phyloP scores from a whole-genome alignment of 2,888 invertebrate species.

The Caenorhabditis sp. region DNA sequence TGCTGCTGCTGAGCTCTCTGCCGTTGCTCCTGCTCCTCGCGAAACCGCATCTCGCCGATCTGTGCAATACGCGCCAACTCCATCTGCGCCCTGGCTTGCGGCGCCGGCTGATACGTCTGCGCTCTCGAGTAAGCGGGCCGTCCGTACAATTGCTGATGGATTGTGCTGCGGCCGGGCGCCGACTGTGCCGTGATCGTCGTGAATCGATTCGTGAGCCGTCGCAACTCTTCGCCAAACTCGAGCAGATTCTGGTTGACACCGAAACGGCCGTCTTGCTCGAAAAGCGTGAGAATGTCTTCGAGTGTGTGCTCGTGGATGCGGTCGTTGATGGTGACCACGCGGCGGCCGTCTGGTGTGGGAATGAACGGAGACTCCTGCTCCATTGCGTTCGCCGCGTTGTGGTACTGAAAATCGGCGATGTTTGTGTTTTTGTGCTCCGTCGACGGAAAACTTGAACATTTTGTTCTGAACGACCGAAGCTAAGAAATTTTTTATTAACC shows the following conservation, averaged over 20 bases:
- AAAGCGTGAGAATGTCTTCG: slow-evolving; percentile 52
- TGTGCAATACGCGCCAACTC: background rate
- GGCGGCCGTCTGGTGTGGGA: background rate
- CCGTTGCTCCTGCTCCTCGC: slow-evolving; percentile 6
- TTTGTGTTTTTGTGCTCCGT: too few relatives aligned
- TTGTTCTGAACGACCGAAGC: too few relatives aligned
- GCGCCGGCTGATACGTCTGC: background rate
- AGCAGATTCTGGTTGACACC: slow-evolving; percentile 34
- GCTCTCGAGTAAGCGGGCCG: slow-evolving; percentile 6
- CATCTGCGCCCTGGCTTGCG: slow-evolving; percentile 27
- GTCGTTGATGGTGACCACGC: slow-evolving; percentile 48
- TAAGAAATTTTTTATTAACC: too few relatives aligned
- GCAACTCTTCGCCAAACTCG: slow-evolving; percentile 54
- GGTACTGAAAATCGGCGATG: slow-evolving; percentile 9
- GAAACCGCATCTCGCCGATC: slow-evolving; percentile 15
- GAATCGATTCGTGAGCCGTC: slow-evolving; percentile 32
- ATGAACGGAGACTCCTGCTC: slow-evolving; percentile 27
- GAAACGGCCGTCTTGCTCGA: slow-evolving; percentile 36
- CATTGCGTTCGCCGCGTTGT: slow-evolving; percentile 4
- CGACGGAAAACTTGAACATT: too few relatives aligned
- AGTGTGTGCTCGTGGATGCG: slow-evolving; percentile 54
- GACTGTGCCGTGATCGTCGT: slow-evolving; percentile 1
- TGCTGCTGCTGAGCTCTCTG: background rate
- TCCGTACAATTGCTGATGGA: slow-evolving; percentile 41
- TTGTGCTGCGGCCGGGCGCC: background rate